Conservation (phyloP, 2,888 invertebrate genomes). For the Byasa hedistus region DNA sequence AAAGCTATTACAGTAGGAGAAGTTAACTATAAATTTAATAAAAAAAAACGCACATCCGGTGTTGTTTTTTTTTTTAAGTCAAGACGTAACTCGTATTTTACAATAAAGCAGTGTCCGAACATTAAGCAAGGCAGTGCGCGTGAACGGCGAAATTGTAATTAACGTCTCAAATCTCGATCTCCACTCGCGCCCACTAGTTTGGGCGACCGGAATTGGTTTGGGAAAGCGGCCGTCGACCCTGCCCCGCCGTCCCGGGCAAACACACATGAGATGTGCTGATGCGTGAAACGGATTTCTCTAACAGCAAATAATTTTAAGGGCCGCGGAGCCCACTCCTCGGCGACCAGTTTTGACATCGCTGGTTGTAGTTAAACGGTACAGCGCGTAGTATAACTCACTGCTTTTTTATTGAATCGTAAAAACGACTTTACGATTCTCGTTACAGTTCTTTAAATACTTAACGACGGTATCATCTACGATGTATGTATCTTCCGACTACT, state of each 20-base stretch:
- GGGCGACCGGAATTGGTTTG: constrained; percentile 34
- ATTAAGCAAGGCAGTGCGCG: constrained; percentile 72
- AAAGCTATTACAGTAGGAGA: background rate
- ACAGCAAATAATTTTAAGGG: constrained; percentile 26
- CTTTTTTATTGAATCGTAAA: constrained; percentile 22
- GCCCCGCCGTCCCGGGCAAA: constrained; percentile 17
- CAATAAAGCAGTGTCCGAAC: constrained; percentile 54
- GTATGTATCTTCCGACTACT: background rate
- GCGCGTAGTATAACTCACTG: constrained; percentile 1
- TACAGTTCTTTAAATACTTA: constrained; percentile 20
- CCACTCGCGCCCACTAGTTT: constrained; percentile 40
- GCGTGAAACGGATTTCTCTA: constrained; percentile 25
- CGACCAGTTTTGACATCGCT: constrained; percentile 8
- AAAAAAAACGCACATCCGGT: constrained; percentile 8
- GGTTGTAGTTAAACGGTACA: background rate
- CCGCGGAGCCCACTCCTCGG: constrained; percentile 6
- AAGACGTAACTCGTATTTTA: constrained; percentile 15
- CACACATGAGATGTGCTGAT: constrained; percentile 15
- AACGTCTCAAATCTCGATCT: constrained; percentile 60
- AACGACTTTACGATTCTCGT: constrained; percentile 11
- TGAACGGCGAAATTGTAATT: constrained; percentile 76
- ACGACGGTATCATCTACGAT: constrained; percentile 20
- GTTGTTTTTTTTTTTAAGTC: background rate
- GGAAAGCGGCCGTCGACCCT: constrained; percentile 53
- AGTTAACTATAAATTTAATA: background rate